phyloP scores from a whole-genome alignment of 2,113 vertebrate genomes.

The Perca flavescens region DNA sequence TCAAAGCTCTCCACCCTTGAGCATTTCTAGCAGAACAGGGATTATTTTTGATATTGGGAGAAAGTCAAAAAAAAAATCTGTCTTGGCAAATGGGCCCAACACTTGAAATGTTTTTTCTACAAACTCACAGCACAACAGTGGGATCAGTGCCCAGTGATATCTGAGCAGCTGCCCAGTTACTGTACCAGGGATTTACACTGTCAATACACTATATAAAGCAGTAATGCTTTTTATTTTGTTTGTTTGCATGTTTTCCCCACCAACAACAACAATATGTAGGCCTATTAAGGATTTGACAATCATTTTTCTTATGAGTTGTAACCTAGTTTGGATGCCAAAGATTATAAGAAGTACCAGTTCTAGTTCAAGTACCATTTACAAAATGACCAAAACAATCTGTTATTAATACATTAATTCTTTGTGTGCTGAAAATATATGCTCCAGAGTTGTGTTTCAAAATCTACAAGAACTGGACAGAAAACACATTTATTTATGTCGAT shows the following conservation, averaged over 20 bases:
- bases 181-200: conserved; percentile 6
- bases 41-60: conserved; percentile 30
- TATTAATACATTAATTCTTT: neutral
- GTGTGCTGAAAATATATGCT: neutral
- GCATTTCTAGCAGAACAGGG: neutral
- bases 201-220: neutral
- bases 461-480: neutral
- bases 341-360: neutral
- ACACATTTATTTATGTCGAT: neutral
- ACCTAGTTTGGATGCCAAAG: neutral
- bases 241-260: conserved; percentile 1
- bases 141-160: conserved; percentile 37
- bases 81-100: conserved; percentile 18
- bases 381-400: too few species aligned
- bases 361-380: neutral
- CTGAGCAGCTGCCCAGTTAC: conserved; percentile 31
- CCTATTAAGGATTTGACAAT: neutral
- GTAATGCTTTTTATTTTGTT: neutral
- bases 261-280: neutral
- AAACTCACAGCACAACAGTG: conserved; percentile 23
- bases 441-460: neutral
- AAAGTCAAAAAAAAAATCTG: conserved; percentile 11
- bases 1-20: neutral
- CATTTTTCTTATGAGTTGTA: neutral
- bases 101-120: conserved; percentile 16